Percentiles rank a stretch among this genome's conserved stretches.
phyloP scores from a whole-genome alignment of 2,113 vertebrate genomes.

The Naja naja region DNA sequence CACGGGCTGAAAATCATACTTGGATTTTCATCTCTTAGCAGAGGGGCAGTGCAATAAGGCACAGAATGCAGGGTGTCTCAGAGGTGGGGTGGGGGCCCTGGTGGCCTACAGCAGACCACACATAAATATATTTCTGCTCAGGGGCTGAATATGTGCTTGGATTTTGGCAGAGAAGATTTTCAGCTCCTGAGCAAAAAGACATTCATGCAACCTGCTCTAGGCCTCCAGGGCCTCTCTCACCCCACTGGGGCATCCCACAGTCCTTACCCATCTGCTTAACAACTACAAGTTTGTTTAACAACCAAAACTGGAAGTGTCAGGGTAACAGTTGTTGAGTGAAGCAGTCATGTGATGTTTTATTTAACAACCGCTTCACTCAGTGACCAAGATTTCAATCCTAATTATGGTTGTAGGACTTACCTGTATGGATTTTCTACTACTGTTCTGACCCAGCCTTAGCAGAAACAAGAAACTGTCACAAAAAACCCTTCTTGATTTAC shows the following conservation, averaged over 20 bases:
- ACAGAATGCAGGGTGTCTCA: background rate
- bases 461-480: too few species aligned
- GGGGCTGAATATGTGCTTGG: background rate
- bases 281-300: background rate
- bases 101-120: background rate
- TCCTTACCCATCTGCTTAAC: background rate
- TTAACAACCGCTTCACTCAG: background rate
- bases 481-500: too few species aligned
- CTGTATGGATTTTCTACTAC: background rate
- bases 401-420: too few species aligned
- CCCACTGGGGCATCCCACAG: background rate
- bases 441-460: too few species aligned
- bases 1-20: background rate
- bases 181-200: background rate
- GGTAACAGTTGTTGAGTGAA: background rate
- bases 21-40: background rate
- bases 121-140: background rate
- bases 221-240: background rate
- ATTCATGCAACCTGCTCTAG: background rate
- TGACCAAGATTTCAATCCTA: background rate
- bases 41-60: background rate
- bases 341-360: background rate
- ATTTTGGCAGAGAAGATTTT: background rate
- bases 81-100: background rate
- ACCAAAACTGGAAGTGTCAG: too few species aligned